These are phyloP conservation scores for Yponomeuta evonymella DNA, from an alignment of 2,888 invertebrate species.

Conservation along the genomic window DNA sequence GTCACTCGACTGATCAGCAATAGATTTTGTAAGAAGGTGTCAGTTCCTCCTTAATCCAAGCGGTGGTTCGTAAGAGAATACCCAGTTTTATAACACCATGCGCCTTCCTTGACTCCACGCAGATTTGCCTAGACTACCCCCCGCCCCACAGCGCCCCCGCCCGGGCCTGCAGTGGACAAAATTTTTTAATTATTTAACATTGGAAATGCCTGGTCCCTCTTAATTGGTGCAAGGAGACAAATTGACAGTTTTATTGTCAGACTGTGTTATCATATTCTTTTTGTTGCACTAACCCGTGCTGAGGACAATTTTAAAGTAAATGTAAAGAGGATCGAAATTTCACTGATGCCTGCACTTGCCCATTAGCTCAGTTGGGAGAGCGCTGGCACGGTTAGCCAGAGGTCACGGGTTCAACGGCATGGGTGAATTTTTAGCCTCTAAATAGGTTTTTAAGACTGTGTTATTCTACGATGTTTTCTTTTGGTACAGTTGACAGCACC, in stretches of 20 bases:
- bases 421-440: no score
- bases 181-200: slow-evolving; percentile 18
- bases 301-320: no score
- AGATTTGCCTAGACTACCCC: slow-evolving; percentile 53
- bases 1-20: no score
- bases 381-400: no score
- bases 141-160: slow-evolving; percentile 30
- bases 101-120: slow-evolving; percentile 39
- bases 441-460: neutral
- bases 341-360: no score
- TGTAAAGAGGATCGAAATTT: no score
- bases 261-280: neutral
- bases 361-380: no score
- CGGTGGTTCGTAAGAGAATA: neutral
- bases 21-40: no score
- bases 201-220: neutral
- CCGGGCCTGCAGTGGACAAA: slow-evolving; percentile 28
- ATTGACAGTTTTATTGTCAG: neutral
- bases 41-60: no score
- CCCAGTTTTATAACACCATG: neutral
- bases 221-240: neutral
- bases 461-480: neutral
- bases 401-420: no score
- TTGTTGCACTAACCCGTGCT: no score
- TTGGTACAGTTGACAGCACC: no score